Conservation (phyloP, 1,140 invertebrate species). For the Drosophila serrata region DNA sequence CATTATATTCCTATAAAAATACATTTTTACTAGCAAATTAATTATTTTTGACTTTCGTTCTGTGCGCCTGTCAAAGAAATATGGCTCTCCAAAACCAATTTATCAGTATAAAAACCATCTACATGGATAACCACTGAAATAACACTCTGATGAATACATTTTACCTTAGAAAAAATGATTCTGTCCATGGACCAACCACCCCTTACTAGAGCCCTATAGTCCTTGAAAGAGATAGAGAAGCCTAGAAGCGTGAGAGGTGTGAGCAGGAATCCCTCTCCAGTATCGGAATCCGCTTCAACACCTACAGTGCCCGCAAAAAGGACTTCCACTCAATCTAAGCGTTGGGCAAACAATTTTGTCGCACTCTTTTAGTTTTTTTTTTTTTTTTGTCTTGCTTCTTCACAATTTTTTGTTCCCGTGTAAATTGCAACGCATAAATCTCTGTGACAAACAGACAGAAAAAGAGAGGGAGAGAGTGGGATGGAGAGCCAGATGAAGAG, state of each 20-base stretch:
- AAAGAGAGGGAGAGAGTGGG: constrained; percentile 4
- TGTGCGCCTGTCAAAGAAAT: neutral
- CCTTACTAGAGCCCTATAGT: constrained; percentile 1
- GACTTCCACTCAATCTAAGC: constrained; percentile 78
- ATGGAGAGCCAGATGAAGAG: constrained; percentile 37
- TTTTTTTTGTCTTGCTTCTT: constrained; percentile 5
- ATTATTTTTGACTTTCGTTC: neutral
- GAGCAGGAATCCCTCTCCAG: constrained; percentile 12
- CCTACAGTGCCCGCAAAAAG: constrained; percentile 52
- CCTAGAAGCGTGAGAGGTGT: neutral
- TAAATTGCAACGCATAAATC: constrained; percentile 82
- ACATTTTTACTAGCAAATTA: neutral
- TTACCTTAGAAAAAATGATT: constrained; percentile 11
- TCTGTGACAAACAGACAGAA: constrained; percentile 74
- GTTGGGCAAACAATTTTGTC: constrained; percentile 69
- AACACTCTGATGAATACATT: constrained; percentile 50
- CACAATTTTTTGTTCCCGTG: constrained; percentile 53
- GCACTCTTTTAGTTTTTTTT: constrained; percentile 32
- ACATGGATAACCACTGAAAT: constrained; percentile 1
- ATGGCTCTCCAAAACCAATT: neutral
- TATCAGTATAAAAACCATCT: neutral
- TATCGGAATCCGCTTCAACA: constrained; percentile 46
- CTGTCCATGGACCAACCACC: neutral
- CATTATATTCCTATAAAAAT: too few relatives aligned
- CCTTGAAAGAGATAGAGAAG: constrained; percentile 23